Conservation (phyloP, 2,797 vertebrate species). For the Clarias pachynema region DNA sequence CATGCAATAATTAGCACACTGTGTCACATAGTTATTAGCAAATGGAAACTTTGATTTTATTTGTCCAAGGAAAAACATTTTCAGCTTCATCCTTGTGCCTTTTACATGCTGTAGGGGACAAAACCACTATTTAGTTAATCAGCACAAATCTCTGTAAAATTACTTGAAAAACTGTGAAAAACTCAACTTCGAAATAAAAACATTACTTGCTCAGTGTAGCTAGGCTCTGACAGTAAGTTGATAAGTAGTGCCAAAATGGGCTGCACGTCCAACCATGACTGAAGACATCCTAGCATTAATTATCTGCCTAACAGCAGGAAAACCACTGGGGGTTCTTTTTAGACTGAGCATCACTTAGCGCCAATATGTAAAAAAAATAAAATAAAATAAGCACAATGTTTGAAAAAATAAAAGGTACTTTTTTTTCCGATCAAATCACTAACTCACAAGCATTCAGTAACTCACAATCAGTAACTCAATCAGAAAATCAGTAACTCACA, state of each 20-base stretch:
- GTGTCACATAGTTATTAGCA: not conserved
- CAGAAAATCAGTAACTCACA: not conserved
- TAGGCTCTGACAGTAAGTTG: conserved; percentile 3
- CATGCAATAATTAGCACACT: not conserved
- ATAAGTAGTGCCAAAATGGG: conserved; percentile 33
- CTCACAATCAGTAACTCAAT: not conserved
- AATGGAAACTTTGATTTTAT: conserved; percentile 2
- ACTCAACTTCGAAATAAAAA: not conserved
- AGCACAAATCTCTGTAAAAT: not conserved
- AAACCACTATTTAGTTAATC: not conserved
- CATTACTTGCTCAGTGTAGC: conserved; percentile 23
- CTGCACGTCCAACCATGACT: conserved; percentile 12
- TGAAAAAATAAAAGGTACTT: conserved; percentile 10
- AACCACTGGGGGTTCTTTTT: conserved; percentile 22
- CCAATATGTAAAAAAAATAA: not conserved
- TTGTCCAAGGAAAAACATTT: not conserved
- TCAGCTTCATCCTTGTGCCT: not conserved
- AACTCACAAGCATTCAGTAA: not conserved
- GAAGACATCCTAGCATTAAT: conserved; percentile 26
- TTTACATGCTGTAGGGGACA: not conserved
- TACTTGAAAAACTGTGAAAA: not conserved
- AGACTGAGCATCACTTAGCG: conserved; percentile 10
- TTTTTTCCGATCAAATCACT: not conserved
- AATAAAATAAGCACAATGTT: not conserved
- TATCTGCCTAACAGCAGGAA: conserved; percentile 27